phyloP scores from a whole-genome alignment of 2,888 invertebrate species.

The Meteorus colon region DNA sequence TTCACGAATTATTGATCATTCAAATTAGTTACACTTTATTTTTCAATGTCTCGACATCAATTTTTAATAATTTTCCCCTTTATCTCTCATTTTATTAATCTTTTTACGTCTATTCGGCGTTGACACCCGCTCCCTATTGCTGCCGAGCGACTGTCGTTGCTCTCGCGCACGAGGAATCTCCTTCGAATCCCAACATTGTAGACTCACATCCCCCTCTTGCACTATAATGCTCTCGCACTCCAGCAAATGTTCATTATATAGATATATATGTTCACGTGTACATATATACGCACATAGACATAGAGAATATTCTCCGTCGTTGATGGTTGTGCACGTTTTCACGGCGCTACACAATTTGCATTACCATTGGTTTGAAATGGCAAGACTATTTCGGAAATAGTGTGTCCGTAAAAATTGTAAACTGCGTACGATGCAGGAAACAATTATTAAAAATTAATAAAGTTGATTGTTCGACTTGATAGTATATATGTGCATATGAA shows the following conservation, averaged over 20 bases:
- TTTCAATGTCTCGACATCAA: neutral
- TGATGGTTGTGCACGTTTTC: neutral
- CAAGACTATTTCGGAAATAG: neutral
- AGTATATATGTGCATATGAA: no score
- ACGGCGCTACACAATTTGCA: neutral
- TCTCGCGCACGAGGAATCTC: slow-evolving; percentile 51
- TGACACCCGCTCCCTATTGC: slow-evolving; percentile 3
- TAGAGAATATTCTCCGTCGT: neutral
- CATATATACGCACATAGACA: neutral
- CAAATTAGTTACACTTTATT: neutral
- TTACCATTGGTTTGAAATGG: neutral
- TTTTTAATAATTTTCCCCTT: slow-evolving; percentile 3
- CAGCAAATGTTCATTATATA: slow-evolving; percentile 8
- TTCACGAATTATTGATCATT: neutral
- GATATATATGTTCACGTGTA: slow-evolving; percentile 1
- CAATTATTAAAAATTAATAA: no score
- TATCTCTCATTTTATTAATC: neutral
- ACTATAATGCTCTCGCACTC: neutral
- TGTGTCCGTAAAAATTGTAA: neutral
- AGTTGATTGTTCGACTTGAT: no score
- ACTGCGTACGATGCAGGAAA: neutral
- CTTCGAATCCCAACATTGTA: slow-evolving; percentile 38
- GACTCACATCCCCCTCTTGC: neutral
- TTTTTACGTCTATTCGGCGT: neutral
- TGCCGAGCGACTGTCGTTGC: slow-evolving; percentile 53